Evolutionary conservation across 2,797 vertebrate species (phyloP), one percentile per base, ranked within the genome.

Genomic region (Hemitrygon akajei): DNA sequence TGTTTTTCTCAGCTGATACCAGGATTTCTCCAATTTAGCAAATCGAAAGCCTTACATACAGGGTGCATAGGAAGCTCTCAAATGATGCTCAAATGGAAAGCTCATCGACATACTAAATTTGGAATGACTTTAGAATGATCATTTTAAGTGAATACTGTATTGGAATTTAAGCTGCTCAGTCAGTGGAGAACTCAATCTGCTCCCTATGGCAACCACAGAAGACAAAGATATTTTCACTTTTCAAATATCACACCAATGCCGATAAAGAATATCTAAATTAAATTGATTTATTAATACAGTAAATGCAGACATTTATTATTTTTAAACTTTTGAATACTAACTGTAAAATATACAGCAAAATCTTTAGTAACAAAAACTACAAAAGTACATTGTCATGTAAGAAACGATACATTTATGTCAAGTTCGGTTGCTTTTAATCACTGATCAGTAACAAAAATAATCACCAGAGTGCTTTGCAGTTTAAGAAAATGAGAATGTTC

Each of bases 171-270:
- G 30, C 30, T 20, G 18, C 9, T 20, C n/a, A 60, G 22, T 66
- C 60, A 34, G 63, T 22, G 1, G 18, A 27, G 7, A 20, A 2
- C n/a, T 66, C 16, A 89, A 37, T 34, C 11, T 87, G 30, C 27
- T 7, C 0, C 14, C 10, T 11, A 2, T 20, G 7, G 60, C 60
- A 34, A 69, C 0, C 82, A 60, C 0, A 12, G 0, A 11, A 86
- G 0, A 25, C 25, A 11, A 47, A 40, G 37, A 2, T 7, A 47
- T 40, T 18, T 87, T 34, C 4, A 22, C 27, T 58, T n/a, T 89
- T 89, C 86, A 89, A 89, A 89, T n/a, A 89, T 63, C 86, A 89
- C 60, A 89, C 86, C 86, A 34, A 89, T 34, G n/a, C 60, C n/a
- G 20, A 89, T 34, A 12, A 5, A 84, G 47, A 2, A 47, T 47